Conservation (phyloP, 2,113 vertebrate genomes). For the Spea bombifrons region DNA sequence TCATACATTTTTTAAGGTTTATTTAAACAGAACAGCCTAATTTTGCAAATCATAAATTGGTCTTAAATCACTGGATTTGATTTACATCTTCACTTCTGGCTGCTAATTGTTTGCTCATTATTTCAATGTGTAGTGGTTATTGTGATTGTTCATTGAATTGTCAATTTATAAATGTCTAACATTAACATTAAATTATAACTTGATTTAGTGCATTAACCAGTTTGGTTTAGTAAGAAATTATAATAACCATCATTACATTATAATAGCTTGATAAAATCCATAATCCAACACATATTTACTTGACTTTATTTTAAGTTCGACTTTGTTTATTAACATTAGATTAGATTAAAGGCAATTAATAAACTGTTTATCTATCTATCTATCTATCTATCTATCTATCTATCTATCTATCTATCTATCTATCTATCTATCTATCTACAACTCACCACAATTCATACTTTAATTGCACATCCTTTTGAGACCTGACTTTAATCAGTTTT, state of each 20-base stretch:
- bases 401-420: no score
- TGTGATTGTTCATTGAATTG: slow-evolving; percentile 20
- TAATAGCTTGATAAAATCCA: not conserved
- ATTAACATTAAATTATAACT: slow-evolving; percentile 3
- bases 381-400: no score
- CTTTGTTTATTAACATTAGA: no score
- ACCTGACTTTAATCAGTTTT: no score
- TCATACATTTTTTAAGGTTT: slow-evolving; percentile 44
- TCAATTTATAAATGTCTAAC: slow-evolving; percentile 26
- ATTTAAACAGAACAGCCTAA: slow-evolving; percentile 29
- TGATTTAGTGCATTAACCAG: slow-evolving; percentile 23
- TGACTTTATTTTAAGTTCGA: no score
- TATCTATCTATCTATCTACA: no score
- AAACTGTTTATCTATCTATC: no score
- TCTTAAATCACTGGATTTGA: slow-evolving; percentile 9
- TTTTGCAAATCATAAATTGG: slow-evolving; percentile 28
- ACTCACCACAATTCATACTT: no score
- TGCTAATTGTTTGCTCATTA: slow-evolving; percentile 27
- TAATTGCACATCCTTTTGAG: no score
- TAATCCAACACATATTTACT: no score
- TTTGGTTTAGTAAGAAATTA: not conserved
- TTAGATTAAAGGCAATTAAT: no score
- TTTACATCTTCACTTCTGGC: slow-evolving; percentile 10
- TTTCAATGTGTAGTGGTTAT: slow-evolving; percentile 12
- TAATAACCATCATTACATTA: slow-evolving; percentile 2